A percentile compares a stretch with the other conserved stretches of the same genome.
Evolutionary conservation across 2,797 vertebrate species (phyloP).

Genomic region (Carcharodon carcharias): DNA sequence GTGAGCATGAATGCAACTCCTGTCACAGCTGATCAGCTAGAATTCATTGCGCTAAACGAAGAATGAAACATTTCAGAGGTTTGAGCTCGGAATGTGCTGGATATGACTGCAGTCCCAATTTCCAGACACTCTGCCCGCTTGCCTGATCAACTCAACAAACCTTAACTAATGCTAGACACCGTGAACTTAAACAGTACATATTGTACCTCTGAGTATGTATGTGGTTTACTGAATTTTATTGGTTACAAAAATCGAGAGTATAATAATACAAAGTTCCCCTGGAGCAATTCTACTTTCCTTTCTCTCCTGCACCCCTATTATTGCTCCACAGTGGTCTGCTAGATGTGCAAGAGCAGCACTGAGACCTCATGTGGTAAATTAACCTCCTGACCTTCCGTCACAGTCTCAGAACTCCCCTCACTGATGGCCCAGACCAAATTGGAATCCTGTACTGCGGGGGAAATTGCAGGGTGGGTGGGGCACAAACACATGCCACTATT

Average conservation of each 20-base stretch:
- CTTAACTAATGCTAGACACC: not conserved
- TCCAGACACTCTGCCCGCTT: not conserved
- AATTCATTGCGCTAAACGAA: not conserved
- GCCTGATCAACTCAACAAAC: not conserved
- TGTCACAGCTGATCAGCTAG: not conserved
- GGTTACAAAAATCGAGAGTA: not conserved
- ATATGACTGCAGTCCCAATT: not conserved
- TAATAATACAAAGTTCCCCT: not conserved
- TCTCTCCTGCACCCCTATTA: not conserved
- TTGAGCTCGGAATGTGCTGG: not conserved
- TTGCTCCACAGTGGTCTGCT: not conserved
- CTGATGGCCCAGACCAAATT: not conserved
- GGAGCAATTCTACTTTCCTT: not conserved
- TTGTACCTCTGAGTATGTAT: not conserved
- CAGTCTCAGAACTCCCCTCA: not conserved
- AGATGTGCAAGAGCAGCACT: no score
- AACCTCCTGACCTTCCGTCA: not conserved
- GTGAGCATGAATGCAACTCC: not conserved
- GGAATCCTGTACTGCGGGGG: not conserved
- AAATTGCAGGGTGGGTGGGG: not conserved
- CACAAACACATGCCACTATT: not conserved
- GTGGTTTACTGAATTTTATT: not conserved
- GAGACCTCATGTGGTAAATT: not conserved
- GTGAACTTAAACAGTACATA: not conserved
- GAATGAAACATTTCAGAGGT: not conserved